Base-by-base conservation (phyloP, 1,140 invertebrate species). In the Oreohelix idahoensis region DNA sequence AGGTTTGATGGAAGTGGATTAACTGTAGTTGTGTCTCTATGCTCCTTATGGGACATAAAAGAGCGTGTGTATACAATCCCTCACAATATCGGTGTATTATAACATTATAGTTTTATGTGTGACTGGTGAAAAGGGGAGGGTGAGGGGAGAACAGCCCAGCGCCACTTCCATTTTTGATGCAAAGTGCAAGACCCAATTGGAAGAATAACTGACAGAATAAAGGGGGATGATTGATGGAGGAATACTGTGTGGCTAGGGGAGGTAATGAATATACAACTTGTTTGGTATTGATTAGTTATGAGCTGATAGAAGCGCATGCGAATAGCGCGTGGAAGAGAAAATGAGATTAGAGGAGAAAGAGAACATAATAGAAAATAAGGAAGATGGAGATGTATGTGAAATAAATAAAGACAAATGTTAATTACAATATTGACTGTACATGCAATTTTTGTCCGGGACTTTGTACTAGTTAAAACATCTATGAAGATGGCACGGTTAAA, bases 221-320 rank as follows among this genome's bases (percentile, higher is more conserved):
- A 73, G 71, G 38, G n/a, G 10, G 38, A 42, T 73, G 71, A 73
- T 73, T 73, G 71, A 73, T 73, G 71, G 36, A 39, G 38, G 71
- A 36, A 73, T 73, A 73, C 39, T 73, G 71, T 73, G 71, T 42
- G 71, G 71, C 11, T 73, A 73, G 71, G 71, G 71, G 71, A 73
- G 38, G 71, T 73, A 73, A 73, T 73, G 23, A 73, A 73, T 26
- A 73, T 42, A 45, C 29, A 73, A 73, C 71, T 45, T 73, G 71
- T 32, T 42, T 10, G 20, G 17, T 42, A 73, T 73, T 73, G 71
- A 73, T 73, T 73, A 11, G 4, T 73, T 73, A 73, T 73, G 71
- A 45, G 71, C 38, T 66, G 63, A 66, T 29, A 66, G n/a, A 66
- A 32, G 8, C n/a, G n/a, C n/a, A n/a, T n/a, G n/a, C n/a, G n/a